Evolutionary conservation across 2,797 vertebrate species (phyloP).

Genomic region (Myoxocephalus aenaeus): DNA sequence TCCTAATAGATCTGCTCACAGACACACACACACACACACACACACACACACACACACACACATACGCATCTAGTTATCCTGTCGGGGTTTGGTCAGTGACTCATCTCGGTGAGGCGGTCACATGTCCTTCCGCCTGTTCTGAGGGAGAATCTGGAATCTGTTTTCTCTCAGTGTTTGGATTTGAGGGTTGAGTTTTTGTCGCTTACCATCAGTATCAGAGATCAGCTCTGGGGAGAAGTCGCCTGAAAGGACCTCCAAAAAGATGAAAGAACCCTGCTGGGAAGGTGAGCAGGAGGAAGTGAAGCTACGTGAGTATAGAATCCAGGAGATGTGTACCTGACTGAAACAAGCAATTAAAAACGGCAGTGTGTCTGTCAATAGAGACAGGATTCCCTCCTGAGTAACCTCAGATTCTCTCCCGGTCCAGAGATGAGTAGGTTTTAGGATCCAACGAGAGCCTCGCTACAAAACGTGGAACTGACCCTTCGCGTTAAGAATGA

Average conservation of each 20-base stretch:
- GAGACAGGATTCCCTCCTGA: slow-evolving; percentile 3
- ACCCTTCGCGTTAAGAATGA: slow-evolving; percentile 20
- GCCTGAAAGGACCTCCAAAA: slow-evolving; percentile 14
- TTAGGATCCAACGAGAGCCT: slow-evolving; percentile 1
- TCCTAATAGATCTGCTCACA: slow-evolving; percentile 14
- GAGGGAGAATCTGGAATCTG: slow-evolving; percentile 1
- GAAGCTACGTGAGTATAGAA: slow-evolving; percentile 1
- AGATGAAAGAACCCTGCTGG: slow-evolving; percentile 10
- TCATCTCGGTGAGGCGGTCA: neutral
- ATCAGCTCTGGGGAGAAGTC: slow-evolving; percentile 3
- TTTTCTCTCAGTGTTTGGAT: neutral
- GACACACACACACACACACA: too few relatives aligned
- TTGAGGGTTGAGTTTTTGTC: slow-evolving; percentile 16
- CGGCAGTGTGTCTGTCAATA: slow-evolving; percentile 4
- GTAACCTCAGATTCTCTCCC: neutral
- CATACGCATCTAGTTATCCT: slow-evolving; percentile 1
- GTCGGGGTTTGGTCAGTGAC: slow-evolving; percentile 18
- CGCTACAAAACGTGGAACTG: neutral
- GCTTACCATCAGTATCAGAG: slow-evolving; percentile 11
- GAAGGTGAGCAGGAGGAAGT: slow-evolving; percentile 13
- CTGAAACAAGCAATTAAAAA: slow-evolving; percentile 44
- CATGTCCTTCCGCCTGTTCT: neutral
- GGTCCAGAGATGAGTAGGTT: neutral
- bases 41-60: too few relatives aligned
- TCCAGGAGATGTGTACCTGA: slow-evolving; percentile 5